Conservation (phyloP, 1,140 invertebrate species). For the Ctenoplectra terminalis region DNA sequence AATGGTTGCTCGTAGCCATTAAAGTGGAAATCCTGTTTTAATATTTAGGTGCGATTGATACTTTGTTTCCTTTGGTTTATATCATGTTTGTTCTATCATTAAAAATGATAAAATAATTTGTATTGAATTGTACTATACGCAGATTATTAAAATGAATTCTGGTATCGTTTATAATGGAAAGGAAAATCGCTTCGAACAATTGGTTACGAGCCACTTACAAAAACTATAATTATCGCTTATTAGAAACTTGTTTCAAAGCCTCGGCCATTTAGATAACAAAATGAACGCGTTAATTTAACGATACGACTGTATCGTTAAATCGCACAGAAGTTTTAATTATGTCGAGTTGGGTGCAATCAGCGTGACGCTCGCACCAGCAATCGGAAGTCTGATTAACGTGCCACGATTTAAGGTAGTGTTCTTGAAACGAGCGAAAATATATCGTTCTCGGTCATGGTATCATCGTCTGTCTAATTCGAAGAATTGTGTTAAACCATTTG, state of each 20-base stretch:
- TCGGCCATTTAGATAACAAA: neutral
- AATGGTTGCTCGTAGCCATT: too few species aligned
- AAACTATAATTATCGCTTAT: neutral
- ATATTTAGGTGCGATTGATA: too few species aligned
- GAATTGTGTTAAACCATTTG: constrained; percentile 1
- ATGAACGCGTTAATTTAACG: neutral
- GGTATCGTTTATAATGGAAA: neutral
- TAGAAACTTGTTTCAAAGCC: neutral
- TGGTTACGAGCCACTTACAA: too few species aligned
- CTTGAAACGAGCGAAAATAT: constrained; percentile 9
- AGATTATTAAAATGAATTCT: neutral
- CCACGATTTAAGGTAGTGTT: constrained; percentile 46
- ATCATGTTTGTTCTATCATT: too few species aligned
- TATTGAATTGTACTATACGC: too few species aligned
- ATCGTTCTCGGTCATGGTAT: constrained; percentile 11
- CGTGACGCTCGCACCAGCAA: constrained; percentile 30
- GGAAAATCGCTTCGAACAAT: neutral
- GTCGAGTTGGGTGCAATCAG: constrained; percentile 29
- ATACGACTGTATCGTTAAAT: neutral
- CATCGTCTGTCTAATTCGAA: neutral
- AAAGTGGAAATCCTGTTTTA: too few species aligned
- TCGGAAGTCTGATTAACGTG: constrained; percentile 59
- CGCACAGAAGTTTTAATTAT: neutral
- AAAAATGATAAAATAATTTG: too few species aligned
- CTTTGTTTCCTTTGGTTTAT: too few species aligned